Evolutionary conservation across 2,113 vertebrate genomes (phyloP).

Genomic region (Ivindomyrus marchei): DNA sequence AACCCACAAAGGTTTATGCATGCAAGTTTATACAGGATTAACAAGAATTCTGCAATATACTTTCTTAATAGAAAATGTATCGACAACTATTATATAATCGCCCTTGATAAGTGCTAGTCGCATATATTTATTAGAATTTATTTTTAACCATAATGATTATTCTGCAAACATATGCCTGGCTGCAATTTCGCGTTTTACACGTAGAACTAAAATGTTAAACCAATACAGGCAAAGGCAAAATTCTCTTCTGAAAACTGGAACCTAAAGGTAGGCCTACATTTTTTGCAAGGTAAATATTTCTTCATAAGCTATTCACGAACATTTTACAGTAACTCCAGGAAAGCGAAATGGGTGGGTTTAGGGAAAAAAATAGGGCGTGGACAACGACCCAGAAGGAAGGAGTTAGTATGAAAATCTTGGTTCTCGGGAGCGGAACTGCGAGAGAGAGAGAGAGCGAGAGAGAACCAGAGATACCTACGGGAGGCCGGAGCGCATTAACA

Average conservation of each 20-base stretch:
- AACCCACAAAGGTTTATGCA: background rate
- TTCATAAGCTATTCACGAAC: background rate
- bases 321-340: slow-evolving; percentile 10
- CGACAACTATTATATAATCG: background rate
- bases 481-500: background rate
- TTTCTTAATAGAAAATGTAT: background rate
- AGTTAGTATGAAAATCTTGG: slow-evolving; percentile 29
- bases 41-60: background rate
- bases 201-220: background rate
- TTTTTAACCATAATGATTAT: slow-evolving; percentile 2
- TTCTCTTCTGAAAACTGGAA: background rate
- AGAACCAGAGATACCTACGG: slow-evolving; percentile 27
- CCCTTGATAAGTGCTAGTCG: background rate
- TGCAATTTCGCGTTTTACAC: background rate
- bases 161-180: background rate
- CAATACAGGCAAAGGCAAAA: background rate
- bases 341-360: slow-evolving; percentile 39
- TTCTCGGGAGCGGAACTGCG: slow-evolving; percentile 28
- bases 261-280: background rate
- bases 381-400: slow-evolving; percentile 30
- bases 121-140: background rate
- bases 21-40: background rate
- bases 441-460: slow-evolving; percentile 20
- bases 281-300: background rate
- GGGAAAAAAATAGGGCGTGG: slow-evolving; percentile 54